These are phyloP conservation scores for Neofelis nebulosa DNA, from an alignment of 2,113 vertebrate genomes.

Conservation along the genomic window DNA sequence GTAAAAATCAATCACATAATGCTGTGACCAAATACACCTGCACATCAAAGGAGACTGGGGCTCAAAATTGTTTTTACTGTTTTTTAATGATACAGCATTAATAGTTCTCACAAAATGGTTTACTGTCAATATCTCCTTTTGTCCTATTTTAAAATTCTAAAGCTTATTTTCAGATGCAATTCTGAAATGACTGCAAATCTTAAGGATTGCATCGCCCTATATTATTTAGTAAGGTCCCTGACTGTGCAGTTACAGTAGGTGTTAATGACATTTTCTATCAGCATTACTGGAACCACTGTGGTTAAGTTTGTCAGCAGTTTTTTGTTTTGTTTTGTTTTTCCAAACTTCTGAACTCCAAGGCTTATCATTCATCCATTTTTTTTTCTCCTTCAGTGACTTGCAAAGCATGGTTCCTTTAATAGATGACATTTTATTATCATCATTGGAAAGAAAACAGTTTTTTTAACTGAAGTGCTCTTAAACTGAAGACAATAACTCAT, in stretches of 20 bases:
- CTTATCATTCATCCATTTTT: constrained; percentile 32
- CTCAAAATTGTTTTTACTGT: background rate
- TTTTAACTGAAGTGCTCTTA: background rate
- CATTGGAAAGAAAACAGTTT: background rate
- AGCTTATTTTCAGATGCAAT: constrained; percentile 31
- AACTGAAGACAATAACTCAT: constrained; percentile 43
- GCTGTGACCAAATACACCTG: background rate
- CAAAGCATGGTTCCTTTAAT: constrained; percentile 1
- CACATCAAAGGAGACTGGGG: background rate
- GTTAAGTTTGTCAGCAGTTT: constrained; percentile 77
- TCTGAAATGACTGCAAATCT: constrained; percentile 71
- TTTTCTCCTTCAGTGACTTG: constrained; percentile 64
- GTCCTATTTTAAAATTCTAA: constrained; percentile 58
- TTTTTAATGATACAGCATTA: background rate
- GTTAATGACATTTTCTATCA: constrained; percentile 72
- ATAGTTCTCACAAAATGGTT: background rate
- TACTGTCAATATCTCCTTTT: constrained; percentile 49
- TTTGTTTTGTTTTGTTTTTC: too few species aligned
- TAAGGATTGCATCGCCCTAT: constrained; percentile 5
- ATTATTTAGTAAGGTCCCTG: constrained; percentile 62
- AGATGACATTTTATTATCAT: background rate
- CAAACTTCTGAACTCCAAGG: constrained; percentile 37
- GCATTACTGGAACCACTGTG: constrained; percentile 70
- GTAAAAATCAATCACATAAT: background rate
- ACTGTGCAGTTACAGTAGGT: constrained; percentile 62